These are phyloP conservation scores for Verasper variegatus DNA, from an alignment of 2,113 vertebrate genomes.

Conservation along the genomic window DNA sequence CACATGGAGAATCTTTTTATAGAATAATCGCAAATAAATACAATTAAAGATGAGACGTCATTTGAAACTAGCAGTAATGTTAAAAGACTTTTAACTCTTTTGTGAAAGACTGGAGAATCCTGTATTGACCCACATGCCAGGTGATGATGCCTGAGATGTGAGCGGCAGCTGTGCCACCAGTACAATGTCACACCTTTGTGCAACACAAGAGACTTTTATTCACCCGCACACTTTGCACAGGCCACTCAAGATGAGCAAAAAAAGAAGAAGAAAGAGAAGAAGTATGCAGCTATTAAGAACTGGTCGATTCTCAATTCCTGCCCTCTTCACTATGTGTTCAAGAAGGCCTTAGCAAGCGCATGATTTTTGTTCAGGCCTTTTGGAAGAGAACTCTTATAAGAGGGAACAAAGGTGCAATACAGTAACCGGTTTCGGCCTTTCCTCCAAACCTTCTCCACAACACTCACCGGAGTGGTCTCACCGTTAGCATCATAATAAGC, in stretches of 20 bases:
- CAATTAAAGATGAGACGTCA: too few relatives aligned
- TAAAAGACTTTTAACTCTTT: background rate
- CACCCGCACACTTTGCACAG: conserved; percentile 60
- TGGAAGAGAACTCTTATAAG: conserved; percentile 54
- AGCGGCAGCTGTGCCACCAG: conserved; percentile 69
- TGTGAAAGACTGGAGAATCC: conserved; percentile 4
- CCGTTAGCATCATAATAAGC: conserved; percentile 80
- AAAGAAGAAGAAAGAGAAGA: conserved; percentile 51
- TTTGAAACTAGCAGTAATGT: background rate
- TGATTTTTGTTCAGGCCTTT: conserved; percentile 67
- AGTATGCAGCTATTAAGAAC: conserved; percentile 68
- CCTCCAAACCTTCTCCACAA: conserved; percentile 23
- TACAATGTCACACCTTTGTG: conserved; percentile 68
- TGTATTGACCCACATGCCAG: conserved; percentile 59
- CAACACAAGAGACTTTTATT: conserved; percentile 66
- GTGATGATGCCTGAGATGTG: conserved; percentile 55
- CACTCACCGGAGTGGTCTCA: conserved; percentile 64
- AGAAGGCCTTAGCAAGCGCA: conserved; percentile 59
- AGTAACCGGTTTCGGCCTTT: conserved; percentile 55
- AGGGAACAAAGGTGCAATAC: conserved; percentile 73
- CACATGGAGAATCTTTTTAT: too few relatives aligned
- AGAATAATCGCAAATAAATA: too few relatives aligned
- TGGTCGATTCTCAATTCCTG: conserved; percentile 60
- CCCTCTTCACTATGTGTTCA: conserved; percentile 69
- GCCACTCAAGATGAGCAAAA: conserved; percentile 66